Conservation (phyloP, 1,140 invertebrate genomes). For the Heliconius melpomene region DNA sequence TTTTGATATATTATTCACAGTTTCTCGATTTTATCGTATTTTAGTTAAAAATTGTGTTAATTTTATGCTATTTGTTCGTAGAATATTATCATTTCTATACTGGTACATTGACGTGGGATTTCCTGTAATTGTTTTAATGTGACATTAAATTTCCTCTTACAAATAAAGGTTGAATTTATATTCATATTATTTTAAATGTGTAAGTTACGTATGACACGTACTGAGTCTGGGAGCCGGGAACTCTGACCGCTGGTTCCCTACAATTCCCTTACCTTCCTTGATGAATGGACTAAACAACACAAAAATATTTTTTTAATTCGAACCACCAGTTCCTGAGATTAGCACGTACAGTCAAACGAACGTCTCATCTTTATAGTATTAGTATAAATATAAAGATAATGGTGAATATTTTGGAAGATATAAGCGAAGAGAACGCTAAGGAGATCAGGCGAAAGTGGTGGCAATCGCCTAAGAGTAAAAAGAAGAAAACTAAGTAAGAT, state of each 20-base stretch:
- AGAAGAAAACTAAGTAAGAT: slow-evolving; percentile 50
- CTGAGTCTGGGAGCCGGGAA: no score
- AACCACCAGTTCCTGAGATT: no score
- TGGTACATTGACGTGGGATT: neutral
- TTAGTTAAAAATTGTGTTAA: neutral
- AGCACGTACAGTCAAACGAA: no score
- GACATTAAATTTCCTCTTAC: neutral
- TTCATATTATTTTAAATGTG: no score
- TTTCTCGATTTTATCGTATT: neutral
- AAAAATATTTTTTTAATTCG: no score
- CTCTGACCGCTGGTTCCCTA: no score
- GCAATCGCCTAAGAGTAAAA: slow-evolving; percentile 59
- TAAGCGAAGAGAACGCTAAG: slow-evolving; percentile 54
- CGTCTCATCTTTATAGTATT: no score
- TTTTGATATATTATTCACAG: neutral
- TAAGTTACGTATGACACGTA: no score
- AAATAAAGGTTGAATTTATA: neutral
- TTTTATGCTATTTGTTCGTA: neutral
- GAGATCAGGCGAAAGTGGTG: slow-evolving; percentile 65
- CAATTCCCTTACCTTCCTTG: no score
- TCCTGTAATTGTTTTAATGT: neutral
- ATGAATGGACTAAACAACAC: no score
- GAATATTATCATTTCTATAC: neutral
- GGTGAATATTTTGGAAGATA: slow-evolving; percentile 48
- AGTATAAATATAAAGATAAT: neutral